A percentile compares a stretch with the other conserved stretches of the same genome.
phyloP scores from a whole-genome alignment of 92 coral and sea anemone species.

The Ricordea florida region DNA sequence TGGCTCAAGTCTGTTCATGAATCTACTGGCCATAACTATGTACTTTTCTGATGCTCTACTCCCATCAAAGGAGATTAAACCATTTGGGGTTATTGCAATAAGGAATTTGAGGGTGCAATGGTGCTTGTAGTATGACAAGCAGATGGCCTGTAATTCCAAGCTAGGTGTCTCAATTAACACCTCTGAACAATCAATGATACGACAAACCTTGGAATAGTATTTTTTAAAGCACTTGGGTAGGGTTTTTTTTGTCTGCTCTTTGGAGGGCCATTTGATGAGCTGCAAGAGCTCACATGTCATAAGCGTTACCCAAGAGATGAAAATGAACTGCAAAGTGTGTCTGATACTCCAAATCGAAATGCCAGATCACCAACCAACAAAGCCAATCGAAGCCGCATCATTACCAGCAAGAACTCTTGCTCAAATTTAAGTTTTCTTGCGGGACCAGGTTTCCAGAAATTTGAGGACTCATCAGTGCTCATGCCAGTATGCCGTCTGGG shows the following conservation, averaged over 20 bases:
- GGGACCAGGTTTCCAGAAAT: constrained; percentile 23
- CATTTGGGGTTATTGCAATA: constrained; percentile 61
- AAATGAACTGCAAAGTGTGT: neutral
- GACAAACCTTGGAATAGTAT: constrained; percentile 42
- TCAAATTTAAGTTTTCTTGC: constrained; percentile 19
- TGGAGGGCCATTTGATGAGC: constrained; percentile 50
- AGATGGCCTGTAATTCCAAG: constrained; percentile 38
- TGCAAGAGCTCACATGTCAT: constrained; percentile 25
- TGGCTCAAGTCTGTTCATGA: constrained; percentile 36
- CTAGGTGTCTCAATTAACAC: constrained; percentile 57
- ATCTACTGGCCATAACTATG: constrained; percentile 36
- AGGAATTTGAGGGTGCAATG: constrained; percentile 49
- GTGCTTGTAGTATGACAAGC: constrained; percentile 51
- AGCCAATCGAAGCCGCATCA: constrained; percentile 35
- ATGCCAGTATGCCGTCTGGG: neutral
- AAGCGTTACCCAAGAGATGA: constrained; percentile 13
- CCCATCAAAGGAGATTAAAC: constrained; percentile 36
- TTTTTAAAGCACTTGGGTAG: constrained; percentile 47
- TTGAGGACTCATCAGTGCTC: constrained; percentile 2
- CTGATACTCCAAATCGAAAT: constrained; percentile 17
- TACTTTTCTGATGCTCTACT: constrained; percentile 50
- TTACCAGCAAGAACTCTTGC: constrained; percentile 19
- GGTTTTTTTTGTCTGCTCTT: constrained; percentile 6
- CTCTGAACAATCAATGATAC: constrained; percentile 60
- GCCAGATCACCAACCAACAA: constrained; percentile 38